Percentiles rank a stretch among this genome's conserved stretches.
Evolutionary conservation across 2,797 vertebrate genomes (phyloP).

Genomic region (Fistularia tabacaria): DNA sequence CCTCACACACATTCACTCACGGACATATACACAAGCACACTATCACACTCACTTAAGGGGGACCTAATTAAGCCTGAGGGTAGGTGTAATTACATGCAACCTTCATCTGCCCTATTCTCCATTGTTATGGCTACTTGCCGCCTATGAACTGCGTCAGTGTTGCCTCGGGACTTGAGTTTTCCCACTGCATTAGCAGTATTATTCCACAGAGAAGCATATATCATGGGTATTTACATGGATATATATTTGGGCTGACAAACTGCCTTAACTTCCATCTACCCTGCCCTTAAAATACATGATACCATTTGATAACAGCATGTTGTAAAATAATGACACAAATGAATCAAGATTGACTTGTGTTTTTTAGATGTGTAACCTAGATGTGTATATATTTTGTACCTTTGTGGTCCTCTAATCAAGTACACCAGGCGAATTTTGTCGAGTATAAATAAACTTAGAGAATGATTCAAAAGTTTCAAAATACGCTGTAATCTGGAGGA

Average conservation of each 20-base stretch:
- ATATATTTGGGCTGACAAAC: conserved; percentile 12
- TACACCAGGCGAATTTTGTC: too few relatives aligned
- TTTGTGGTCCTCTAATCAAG: too few relatives aligned
- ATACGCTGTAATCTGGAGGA: neutral
- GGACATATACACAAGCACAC: conserved; percentile 16
- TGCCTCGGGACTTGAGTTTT: conserved; percentile 20
- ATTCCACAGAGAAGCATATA: conserved; percentile 30
- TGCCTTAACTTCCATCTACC: conserved; percentile 13
- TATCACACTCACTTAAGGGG: conserved; percentile 55
- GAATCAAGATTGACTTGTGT: conserved; percentile 26
- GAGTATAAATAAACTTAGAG: too few relatives aligned
- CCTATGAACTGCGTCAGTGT: conserved; percentile 44
- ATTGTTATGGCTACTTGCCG: conserved; percentile 62
- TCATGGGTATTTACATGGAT: conserved; percentile 24
- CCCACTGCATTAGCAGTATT: conserved; percentile 19
- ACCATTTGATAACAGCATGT: conserved; percentile 25
- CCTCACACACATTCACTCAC: conserved; percentile 16
- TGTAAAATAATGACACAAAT: conserved; percentile 35
- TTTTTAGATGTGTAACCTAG: conserved; percentile 16
- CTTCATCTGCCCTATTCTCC: conserved; percentile 61
- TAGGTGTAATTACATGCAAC: conserved; percentile 70
- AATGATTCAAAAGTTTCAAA: neutral
- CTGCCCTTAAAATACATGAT: conserved; percentile 16
- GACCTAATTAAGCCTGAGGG: conserved; percentile 69
- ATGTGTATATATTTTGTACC: too few relatives aligned